A percentile compares a stretch with the other conserved stretches of the same genome.
phyloP scores from a whole-genome alignment of 2,888 invertebrate species.

The Drymonia ruficornis region DNA sequence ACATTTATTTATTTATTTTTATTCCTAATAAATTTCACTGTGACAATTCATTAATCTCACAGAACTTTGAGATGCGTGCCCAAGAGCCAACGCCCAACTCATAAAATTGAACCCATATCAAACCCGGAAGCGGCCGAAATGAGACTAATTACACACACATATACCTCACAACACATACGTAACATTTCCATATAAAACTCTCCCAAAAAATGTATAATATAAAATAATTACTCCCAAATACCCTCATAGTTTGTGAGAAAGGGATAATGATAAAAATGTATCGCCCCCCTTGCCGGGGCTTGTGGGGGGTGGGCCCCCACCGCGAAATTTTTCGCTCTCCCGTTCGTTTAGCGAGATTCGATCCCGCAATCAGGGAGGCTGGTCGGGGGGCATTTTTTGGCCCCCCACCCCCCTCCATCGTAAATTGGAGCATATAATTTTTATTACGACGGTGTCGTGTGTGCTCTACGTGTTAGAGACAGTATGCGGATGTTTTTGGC shows the following conservation, averaged over 20 bases:
- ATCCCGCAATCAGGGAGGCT: constrained; percentile 81
- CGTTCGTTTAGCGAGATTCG: constrained; percentile 82
- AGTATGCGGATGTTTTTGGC: constrained; percentile 30
- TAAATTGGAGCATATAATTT: constrained; percentile 86
- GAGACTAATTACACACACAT: constrained; percentile 23
- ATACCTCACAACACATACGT: constrained; percentile 13
- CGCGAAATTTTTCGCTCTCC: constrained; percentile 70
- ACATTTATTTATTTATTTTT: no score
- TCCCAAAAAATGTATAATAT: constrained; percentile 59
- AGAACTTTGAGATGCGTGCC: not conserved
- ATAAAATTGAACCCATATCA: constrained; percentile 7
- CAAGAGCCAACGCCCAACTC: constrained; percentile 1
- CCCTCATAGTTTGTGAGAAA: constrained; percentile 75
- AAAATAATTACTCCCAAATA: constrained; percentile 73
- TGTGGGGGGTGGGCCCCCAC: constrained; percentile 49
- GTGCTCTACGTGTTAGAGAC: constrained; percentile 57
- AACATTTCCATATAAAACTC: constrained; percentile 27
- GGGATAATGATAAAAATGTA: constrained; percentile 82
- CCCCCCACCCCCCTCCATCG: constrained; percentile 64
- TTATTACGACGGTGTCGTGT: constrained; percentile 81
- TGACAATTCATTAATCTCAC: not conserved
- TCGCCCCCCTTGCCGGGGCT: constrained; percentile 58
- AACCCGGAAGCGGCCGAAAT: constrained; percentile 39
- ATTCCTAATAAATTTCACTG: no score
- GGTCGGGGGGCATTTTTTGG: constrained; percentile 70